Base-by-base conservation (phyloP, 2,888 invertebrate genomes). In the Cyclophora punctaria region DNA sequence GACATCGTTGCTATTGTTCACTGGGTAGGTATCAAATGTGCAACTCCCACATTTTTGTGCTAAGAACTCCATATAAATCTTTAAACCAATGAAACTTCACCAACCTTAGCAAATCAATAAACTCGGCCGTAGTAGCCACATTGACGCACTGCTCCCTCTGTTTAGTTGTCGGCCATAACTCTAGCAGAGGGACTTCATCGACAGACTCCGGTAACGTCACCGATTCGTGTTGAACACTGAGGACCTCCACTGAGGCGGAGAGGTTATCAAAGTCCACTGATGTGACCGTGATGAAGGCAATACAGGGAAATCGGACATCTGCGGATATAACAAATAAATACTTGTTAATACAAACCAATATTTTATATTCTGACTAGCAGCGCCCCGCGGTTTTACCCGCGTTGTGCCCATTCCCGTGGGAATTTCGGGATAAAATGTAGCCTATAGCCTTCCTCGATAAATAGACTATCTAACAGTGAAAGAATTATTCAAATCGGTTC, bases 121-220 rank as follows among this genome's bases (percentile, higher is more conserved):
- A 90, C 60, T 91, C 91, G 0, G 93, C 91, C 1, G 93, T 93
- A 2, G 87, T 81, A 0, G 88, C 75, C 45, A 91, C 83, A 70
- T 92, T 90, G 4, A 93, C 72, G 52, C 83, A 90, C 47, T 89
- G 83, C 53, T 90, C 90, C 37, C 76, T 60, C 66, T 93, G 93
- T n/a, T 89, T 83, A 20, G 78, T 87, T 0, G 92, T 92, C 0
- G 92, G 92, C 90, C 92, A 93, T 0, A 93, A 73, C 55, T 93
- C 91, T 2, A 89, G 78, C 2, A 93, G 64, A 0, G 91, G 90
- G 0, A 89, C 82, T 41, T 91, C 92, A n/a, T 85, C 79, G 46
- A 92, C 90, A 6, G 83, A 80, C 50, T 91, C 91, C 0, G 92
- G 92, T 45, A 93, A 69, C 3, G 89, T 85, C 35, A 92, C 89